Base-by-base conservation (phyloP, 2,888 invertebrate species). In the Thysanoteuthis rhombus region DNA sequence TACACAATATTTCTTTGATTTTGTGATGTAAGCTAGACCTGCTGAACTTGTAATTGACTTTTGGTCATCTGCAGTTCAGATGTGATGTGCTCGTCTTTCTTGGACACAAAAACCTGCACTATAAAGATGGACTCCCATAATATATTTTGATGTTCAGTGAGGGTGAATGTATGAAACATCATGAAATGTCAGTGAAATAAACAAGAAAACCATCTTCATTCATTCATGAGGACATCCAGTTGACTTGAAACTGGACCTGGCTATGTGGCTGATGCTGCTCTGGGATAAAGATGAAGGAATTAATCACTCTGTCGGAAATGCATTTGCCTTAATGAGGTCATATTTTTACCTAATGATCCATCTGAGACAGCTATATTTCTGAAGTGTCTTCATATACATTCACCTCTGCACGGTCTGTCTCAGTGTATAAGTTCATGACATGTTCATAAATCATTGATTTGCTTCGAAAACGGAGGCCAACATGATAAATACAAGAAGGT, bases 331-430 rank as follows among this genome's bases (percentile, higher is more conserved):
- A 75, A 75, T n/a, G 75, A 75, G 75, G n/a, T 36, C 75, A 75
- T 75, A 75, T 75, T 75, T 75, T 75, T 75, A 75, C 75, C 75
- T 75, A 75, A 75, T 75, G 75, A 75, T 75, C 75, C 75, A 75
- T 75, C 75, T n/a, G 75, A 75, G 75, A 75, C 75, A 75, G n/a
- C 75, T n/a, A n/a, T 75, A 36, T 75, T 75, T 25, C 4, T n/a
- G 16, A 75, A 75, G 75, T 75, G 75, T 75, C 75, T 75, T 75
- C 75, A 36, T 75, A 75, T n/a, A n/a, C n/a, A 75, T 75, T n/a
- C 75, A 10, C 75, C 75, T 10, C 16, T 75, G n/a, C 12, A 75
- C 75, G 12, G n/a, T n/a, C 75, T n/a, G 75, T 16, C n/a, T 75
- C n/a, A n/a, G 52, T 52, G 52, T 52, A 52, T 52, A 52, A 22